Base-by-base conservation (phyloP, 2,113 vertebrate species). In the Danionella cerebrum region DNA sequence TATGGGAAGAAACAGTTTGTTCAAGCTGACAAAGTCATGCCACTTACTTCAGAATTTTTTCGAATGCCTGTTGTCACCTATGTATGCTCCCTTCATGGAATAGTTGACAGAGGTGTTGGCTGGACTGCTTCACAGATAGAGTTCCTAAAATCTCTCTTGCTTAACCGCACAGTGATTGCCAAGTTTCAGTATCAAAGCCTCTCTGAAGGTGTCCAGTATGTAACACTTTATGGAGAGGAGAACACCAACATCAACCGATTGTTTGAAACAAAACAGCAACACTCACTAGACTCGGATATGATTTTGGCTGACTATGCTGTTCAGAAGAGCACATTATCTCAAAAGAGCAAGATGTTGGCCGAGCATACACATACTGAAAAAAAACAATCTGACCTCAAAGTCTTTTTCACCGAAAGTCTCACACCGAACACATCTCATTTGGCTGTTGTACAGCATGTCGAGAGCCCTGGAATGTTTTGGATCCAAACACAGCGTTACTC, bases 61-160 rank as follows among this genome's bases (percentile, higher is more conserved):
- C 87, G 87, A 25, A 88, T 96, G 92, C 96, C 96, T 0, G 92
- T 98, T 48, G 86, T 98, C 16, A 98, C 96, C 0, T 98, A 94
- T 0, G 73, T 82, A 0, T 98, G 94, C 11, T 91, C 92, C 1
- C 81, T 98, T 21, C 87, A 91, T 31, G 94, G 92, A 19, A 44
- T 95, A 63, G 84, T 84, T 0, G 90, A 94, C 50, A 80, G 84
- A 19, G 89, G 90, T 1, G 50, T 79, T 42, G 91, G 88, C 44
- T 97, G 94, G 94, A 89, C 90, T 6, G 69, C 70, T 0, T 47
- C 71, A 0, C 91, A 92, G 60, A 80, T 94, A 0, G 76, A 83
- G 4, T 78, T 84, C 33, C 85, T 98, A 35, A 91, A 85, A 59
- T 81, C 80, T 0, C 77, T 96, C 65, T 80, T 97, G 4, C 80